These are phyloP conservation scores for Drosophila arizonae DNA, from an alignment of 1,140 invertebrate species.

Conservation along the genomic window DNA sequence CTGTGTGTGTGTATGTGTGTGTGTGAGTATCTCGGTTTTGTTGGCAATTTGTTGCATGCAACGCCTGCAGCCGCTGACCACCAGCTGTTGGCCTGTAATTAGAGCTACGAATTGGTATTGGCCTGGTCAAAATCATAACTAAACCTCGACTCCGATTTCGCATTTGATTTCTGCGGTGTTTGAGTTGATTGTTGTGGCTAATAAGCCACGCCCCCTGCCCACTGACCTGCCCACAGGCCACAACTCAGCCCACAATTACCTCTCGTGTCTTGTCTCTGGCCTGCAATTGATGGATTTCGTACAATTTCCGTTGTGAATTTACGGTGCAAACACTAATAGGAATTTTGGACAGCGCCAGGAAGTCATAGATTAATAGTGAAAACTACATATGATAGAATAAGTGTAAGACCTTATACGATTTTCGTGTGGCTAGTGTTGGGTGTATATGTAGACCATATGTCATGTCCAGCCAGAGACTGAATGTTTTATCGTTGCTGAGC, in stretches of 20 bases:
- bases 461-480: too few relatives aligned
- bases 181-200: conserved; percentile 48
- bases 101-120: conserved; percentile 35
- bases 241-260: background rate
- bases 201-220: background rate
- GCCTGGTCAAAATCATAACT: conserved; percentile 38
- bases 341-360: conserved; percentile 24
- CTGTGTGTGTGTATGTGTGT: background rate
- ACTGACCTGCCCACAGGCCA: background rate
- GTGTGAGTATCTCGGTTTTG: conserved; percentile 15
- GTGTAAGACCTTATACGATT: conserved; percentile 10
- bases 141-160: conserved; percentile 27
- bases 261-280: conserved; percentile 15
- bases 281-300: conserved; percentile 55
- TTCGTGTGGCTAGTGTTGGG: background rate
- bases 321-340: conserved; percentile 47
- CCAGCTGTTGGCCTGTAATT: conserved; percentile 29
- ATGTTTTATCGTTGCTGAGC: background rate
- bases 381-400: conserved; percentile 4
- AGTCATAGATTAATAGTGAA: conserved; percentile 12
- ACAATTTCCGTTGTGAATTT: conserved; percentile 61
- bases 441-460: background rate
- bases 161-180: conserved; percentile 38
- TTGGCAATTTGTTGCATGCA: conserved; percentile 52
- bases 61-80: conserved; percentile 10